Conservation (phyloP, 2,113 vertebrate species). For the Coreoperca whiteheadi region DNA sequence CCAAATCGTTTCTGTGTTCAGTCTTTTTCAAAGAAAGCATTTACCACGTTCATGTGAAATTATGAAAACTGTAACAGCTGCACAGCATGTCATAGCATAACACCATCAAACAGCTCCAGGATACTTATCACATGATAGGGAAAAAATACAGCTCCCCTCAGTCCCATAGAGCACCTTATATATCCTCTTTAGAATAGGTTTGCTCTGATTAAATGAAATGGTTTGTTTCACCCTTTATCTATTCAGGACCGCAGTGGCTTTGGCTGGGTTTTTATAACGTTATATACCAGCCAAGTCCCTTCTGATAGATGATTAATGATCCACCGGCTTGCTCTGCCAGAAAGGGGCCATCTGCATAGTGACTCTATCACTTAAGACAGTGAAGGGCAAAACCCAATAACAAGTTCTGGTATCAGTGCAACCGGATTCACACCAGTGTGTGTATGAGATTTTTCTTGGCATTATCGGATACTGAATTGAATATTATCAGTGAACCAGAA, state of each 20-base stretch:
- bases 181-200: slow-evolving; percentile 7
- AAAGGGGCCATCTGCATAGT: slow-evolving; percentile 58
- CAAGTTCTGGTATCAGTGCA: slow-evolving; percentile 20
- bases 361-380: slow-evolving; percentile 71
- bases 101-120: slow-evolving; percentile 28
- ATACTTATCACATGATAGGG: slow-evolving; percentile 2
- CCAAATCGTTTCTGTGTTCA: background rate
- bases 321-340: slow-evolving; percentile 51
- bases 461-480: background rate
- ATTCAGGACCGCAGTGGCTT: slow-evolving; percentile 24
- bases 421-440: background rate
- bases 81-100: slow-evolving; percentile 3
- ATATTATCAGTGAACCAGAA: background rate
- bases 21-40: slow-evolving; percentile 14
- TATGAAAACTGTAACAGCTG: slow-evolving; percentile 21
- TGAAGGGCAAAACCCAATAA: slow-evolving; percentile 62
- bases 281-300: slow-evolving; percentile 59
- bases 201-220: slow-evolving; percentile 26
- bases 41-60: slow-evolving; percentile 25
- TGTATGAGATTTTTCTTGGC: background rate
- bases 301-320: slow-evolving; percentile 71
- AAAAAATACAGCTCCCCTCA: background rate
- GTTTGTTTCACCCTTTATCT: slow-evolving; percentile 39
- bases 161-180: background rate
- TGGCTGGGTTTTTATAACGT: slow-evolving; percentile 56